These are phyloP conservation scores for Manduca sexta DNA, from an alignment of 1,140 invertebrate genomes.

Conservation along the genomic window DNA sequence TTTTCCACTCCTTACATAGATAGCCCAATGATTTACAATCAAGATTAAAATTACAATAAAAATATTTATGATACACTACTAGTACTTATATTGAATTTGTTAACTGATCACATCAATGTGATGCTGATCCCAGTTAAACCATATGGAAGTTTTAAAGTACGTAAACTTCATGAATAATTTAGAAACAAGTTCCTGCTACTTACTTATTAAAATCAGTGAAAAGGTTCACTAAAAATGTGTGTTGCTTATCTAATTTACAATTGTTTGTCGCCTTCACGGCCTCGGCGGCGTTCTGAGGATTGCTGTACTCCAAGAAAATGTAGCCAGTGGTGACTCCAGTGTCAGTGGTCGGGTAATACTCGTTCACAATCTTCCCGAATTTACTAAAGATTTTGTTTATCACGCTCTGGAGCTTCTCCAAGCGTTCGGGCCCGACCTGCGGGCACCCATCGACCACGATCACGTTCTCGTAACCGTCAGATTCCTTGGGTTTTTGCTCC, in stretches of 20 bases:
- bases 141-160: not conserved
- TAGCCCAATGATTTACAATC: too few relatives aligned
- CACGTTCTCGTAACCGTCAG: conserved; percentile 96
- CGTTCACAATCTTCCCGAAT: conserved; percentile 92
- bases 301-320: conserved; percentile 94
- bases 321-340: conserved; percentile 92
- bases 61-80: too few relatives aligned
- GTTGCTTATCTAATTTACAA: conserved; percentile 96
- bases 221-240: conserved; percentile 96
- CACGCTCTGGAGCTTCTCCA: conserved; percentile 95
- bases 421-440: conserved; percentile 90
- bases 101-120: too few relatives aligned
- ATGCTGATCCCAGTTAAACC: too few relatives aligned
- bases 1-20: too few relatives aligned
- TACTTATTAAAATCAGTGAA: conserved; percentile 97
- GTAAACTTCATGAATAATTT: conserved; percentile 2
- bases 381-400: conserved; percentile 94
- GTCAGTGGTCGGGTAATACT: conserved; percentile 90
- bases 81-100: too few relatives aligned
- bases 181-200: conserved; percentile 40
- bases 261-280: conserved; percentile 93
- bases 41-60: too few relatives aligned
- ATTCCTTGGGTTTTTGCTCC: conserved; percentile 90
- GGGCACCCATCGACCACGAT: conserved; percentile 98
- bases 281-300: conserved; percentile 85